Conservation (phyloP, 2,888 invertebrate species). For the Agrilus cyanescens region DNA sequence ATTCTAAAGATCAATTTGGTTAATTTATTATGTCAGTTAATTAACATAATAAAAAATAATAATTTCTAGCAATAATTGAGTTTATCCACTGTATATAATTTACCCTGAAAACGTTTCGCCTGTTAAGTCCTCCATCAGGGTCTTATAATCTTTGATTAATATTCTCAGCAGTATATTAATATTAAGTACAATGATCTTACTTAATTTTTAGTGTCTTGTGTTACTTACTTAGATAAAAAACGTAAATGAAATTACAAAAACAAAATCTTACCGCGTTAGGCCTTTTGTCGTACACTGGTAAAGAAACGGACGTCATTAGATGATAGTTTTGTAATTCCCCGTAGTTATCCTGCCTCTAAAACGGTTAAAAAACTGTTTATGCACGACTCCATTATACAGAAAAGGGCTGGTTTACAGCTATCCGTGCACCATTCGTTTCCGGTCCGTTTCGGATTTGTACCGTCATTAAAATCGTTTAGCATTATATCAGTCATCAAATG, state of each 20-base stretch:
- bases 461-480: neutral
- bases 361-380: conserved; percentile 9
- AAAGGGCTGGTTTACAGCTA: too few relatives aligned
- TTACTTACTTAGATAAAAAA: too few relatives aligned
- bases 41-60: conserved; percentile 4
- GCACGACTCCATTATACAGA: too few relatives aligned
- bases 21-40: conserved; percentile 4
- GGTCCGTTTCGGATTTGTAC: too few relatives aligned
- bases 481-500: conserved; percentile 1
- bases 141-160: too few relatives aligned
- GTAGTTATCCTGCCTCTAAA: conserved; percentile 48
- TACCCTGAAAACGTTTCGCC: neutral
- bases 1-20: conserved; percentile 62
- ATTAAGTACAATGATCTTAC: too few relatives aligned
- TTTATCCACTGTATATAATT: too few relatives aligned
- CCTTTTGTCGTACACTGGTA: conserved; percentile 84
- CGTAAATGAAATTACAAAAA: neutral
- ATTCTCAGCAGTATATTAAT: too few relatives aligned
- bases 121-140: neutral
- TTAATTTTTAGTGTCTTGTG: too few relatives aligned
- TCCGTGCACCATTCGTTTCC: too few relatives aligned
- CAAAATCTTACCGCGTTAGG: conserved; percentile 63
- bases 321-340: conserved; percentile 58
- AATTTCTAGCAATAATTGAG: neutral
- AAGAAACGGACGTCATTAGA: conserved; percentile 85